Percentiles rank a stretch among this genome's conserved stretches.
Evolutionary conservation across 2,888 invertebrate species (phyloP).

Genomic region (Steinernema carpocapsae): DNA sequence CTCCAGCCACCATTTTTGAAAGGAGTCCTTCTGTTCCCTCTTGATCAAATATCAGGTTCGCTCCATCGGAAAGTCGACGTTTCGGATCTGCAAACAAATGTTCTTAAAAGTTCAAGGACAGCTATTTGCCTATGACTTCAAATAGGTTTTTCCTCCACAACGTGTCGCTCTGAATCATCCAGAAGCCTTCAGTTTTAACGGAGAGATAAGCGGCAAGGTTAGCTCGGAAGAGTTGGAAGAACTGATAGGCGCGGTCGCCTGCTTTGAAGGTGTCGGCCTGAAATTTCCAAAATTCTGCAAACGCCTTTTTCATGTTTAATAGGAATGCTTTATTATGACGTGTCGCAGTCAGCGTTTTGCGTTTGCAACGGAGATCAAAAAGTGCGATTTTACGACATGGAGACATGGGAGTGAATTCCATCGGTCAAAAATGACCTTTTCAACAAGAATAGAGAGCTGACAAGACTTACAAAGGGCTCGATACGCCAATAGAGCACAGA

Average conservation of each 20-base stretch:
- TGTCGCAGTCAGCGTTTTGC: too few species aligned
- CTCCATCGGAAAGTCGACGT: neutral
- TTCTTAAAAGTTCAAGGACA: too few species aligned
- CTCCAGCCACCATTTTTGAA: conserved; percentile 63
- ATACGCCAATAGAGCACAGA: conserved; percentile 52
- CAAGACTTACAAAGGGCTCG: conserved; percentile 53
- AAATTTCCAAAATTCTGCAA: too few species aligned
- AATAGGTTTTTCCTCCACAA: conserved; percentile 64
- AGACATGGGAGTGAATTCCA: too few species aligned
- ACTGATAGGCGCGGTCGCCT: conserved; percentile 63
- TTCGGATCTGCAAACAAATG: conserved; percentile 23
- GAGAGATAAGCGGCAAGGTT: conserved; percentile 55
- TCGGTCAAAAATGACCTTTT: too few species aligned
- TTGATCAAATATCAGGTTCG: conserved; percentile 56
- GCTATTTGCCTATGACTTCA: conserved; percentile 54
- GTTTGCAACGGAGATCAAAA: too few species aligned
- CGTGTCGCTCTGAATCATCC: conserved; percentile 66
- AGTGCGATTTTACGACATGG: too few species aligned
- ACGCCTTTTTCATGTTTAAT: too few species aligned
- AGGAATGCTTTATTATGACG: too few species aligned
- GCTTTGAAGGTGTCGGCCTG: conserved; percentile 54
- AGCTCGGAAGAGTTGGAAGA: conserved; percentile 64
- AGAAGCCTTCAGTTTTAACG: conserved; percentile 50
- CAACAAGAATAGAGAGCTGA: too few species aligned
- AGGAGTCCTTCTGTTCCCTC: conserved; percentile 59